Base-by-base conservation (phyloP, 2,797 vertebrate species). In the Euthynnus affinis region DNA sequence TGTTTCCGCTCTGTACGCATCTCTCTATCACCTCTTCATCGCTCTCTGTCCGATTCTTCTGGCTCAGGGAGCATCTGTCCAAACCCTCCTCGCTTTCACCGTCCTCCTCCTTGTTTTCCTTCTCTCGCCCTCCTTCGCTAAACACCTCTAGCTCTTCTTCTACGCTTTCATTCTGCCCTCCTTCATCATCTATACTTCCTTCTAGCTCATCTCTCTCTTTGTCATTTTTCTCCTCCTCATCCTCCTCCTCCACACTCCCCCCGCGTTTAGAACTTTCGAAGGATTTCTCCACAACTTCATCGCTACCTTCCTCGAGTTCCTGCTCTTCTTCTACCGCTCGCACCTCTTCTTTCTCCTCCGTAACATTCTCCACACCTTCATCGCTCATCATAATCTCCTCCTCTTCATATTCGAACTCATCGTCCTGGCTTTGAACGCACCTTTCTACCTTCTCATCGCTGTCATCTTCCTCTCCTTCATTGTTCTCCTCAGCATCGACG, bases 31-130 rank as follows among this genome's bases (percentile, higher is more conserved):
- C 76, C 40, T 89, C 89, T 55, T 84, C 78, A 0, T 69, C 68
- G 5, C 81, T 84, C 46, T 83, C 78, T 0, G 66, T 74, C 32
- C 42, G 34, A 4, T 66, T 65, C 63, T 73, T 76, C 59, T 76
- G 71, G 55, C 91, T 90, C 44, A 88, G 58, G 20, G 85, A 91
- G 80, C 89, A 86, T 78, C 88, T 74, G 18, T 87, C 79, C 65
- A 91, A 49, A 23, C 14, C 78, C 0, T 80, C 85, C 1, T 81
- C 86, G 0, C 77, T 87, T 42, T 78, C 84, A 3, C 22, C 62
- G 5, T 66, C 78, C 15, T 63, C 79, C 3, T 73, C 69, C 5
- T 59, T 71, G 15, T 67, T 10, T 0, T 65, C 60, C 12, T 76
- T 32, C 20, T 63, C 75, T 18, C 56, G 49, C 70, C 46, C 48